Percentiles rank a stretch among this genome's conserved stretches.
Conservation (phyloP, 2,888 invertebrate genomes). For the Electrophaes corylata region DNA sequence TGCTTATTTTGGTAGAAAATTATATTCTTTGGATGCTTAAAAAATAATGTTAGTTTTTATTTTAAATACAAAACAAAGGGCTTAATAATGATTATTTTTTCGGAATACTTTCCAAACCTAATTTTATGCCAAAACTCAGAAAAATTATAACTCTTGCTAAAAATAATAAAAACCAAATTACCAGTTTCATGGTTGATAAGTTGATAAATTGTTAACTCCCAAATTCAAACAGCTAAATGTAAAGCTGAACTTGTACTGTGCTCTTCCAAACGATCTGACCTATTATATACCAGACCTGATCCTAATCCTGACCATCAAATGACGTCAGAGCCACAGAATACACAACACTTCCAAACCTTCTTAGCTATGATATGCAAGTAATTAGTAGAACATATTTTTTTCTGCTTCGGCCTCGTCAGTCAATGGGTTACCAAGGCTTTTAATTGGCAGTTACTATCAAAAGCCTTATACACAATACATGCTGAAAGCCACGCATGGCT, state of each 20-base stretch:
- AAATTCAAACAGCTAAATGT: conserved; percentile 49
- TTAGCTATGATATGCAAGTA: conserved; percentile 51
- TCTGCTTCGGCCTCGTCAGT: conserved; percentile 65
- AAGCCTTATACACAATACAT: neutral
- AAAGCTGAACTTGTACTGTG: conserved; percentile 57
- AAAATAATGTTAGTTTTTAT: too few species aligned
- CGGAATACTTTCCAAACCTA: too few species aligned
- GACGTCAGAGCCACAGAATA: conserved; percentile 37
- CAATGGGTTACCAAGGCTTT: conserved; percentile 62
- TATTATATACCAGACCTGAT: conserved; percentile 71
- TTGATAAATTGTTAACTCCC: conserved; percentile 36
- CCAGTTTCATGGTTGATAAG: conserved; percentile 73
- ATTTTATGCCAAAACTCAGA: too few species aligned
- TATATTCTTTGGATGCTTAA: too few species aligned
- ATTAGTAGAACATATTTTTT: conserved; percentile 58
- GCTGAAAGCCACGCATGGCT: neutral
- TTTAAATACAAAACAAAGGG: too few species aligned
- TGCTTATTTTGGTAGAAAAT: too few species aligned
- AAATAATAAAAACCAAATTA: conserved; percentile 49
- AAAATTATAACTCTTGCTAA: too few species aligned
- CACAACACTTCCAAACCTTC: conserved; percentile 65
- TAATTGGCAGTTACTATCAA: neutral
- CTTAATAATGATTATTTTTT: too few species aligned
- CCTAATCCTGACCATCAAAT: conserved; percentile 56
- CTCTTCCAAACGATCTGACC: conserved; percentile 57